Base-by-base conservation (phyloP, 2,888 invertebrate genomes). In the Cephalotes varians region DNA sequence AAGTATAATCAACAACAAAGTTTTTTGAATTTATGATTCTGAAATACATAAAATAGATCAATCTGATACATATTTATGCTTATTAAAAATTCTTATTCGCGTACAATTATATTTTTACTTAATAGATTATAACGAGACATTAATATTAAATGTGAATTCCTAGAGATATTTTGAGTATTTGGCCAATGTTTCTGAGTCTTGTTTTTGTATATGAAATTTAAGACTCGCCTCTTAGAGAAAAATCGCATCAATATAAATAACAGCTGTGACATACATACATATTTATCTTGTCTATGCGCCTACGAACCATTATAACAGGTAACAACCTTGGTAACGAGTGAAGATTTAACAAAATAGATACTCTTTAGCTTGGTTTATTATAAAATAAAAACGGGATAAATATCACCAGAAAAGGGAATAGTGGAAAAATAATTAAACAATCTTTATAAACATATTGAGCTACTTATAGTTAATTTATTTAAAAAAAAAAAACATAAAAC, bases 241-340 rank as follows among this genome's bases (percentile, higher is more conserved):
- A 72, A 25, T 49, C 6, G 10, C 34, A 67, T 31, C 74, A 74
- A 84, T 83, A 85, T 85, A 83, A 86, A 84, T 79, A 83, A 85
- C 81, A n/a, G n/a, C n/a, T n/a, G n/a, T n/a, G 34, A 65, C 5
- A 34, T 34, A 3, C 67, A 72, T 74, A 80, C 67, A 65, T 71
- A 71, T 44, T n/a, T 54, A 64, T 80, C 72, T 84, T 44, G 51
- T 72, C 65, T 69, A 77, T 64, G 83, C 47, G 77, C 4, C 28
- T 69, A 37, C 49, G 51, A 67, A 47, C 34, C n/a, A 9, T 54
- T 54, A 37, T 25, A 69, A 54, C 34, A 25, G 69, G 34, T 37
- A n/a, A 37, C 15, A 69, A 25, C 15, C 51, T 51, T 37, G 51
- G 4, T 34, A 69, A 51, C 7, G 34, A 69, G 15, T 12, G 21